phyloP scores from a whole-genome alignment of 2,888 invertebrate species.

The Drosophila picticornis region DNA sequence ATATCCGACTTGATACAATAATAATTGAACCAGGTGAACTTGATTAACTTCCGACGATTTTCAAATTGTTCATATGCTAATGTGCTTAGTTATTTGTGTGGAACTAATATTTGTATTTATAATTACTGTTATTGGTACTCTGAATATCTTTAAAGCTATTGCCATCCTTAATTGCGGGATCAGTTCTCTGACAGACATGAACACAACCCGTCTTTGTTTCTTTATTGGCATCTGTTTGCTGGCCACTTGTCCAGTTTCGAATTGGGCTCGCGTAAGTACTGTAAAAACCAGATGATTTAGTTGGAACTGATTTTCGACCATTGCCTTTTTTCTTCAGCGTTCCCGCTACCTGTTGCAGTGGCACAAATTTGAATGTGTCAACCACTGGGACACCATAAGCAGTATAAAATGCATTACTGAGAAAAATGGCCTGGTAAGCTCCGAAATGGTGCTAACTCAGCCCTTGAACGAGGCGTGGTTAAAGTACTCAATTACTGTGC shows the following conservation, averaged over 20 bases:
- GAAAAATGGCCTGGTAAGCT: conserved; percentile 2
- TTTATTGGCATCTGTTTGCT: conserved; percentile 2
- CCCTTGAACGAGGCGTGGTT: background rate
- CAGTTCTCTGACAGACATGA: conserved; percentile 18
- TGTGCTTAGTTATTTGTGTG: conserved; percentile 3
- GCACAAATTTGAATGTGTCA: conserved; percentile 20
- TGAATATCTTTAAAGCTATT: background rate
- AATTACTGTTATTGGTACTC: background rate
- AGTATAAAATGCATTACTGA: conserved; percentile 17
- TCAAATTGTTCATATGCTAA: conserved; percentile 36
- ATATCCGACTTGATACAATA: conserved; percentile 27
- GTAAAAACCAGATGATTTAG: background rate
- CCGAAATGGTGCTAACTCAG: background rate
- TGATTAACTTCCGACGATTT: conserved; percentile 72
- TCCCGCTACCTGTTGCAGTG: conserved; percentile 26
- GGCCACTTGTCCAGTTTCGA: background rate
- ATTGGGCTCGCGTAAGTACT: conserved; percentile 28
- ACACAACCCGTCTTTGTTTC: background rate
- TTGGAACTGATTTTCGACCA: background rate
- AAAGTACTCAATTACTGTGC: conserved; percentile 12
- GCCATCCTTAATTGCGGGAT: background rate
- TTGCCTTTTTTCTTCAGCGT: conserved; percentile 10
- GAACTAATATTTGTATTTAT: conserved; percentile 5
- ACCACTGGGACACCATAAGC: background rate
- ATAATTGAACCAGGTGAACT: conserved; percentile 28